A percentile compares a stretch with the other conserved stretches of the same genome.
phyloP scores from a whole-genome alignment of 2,888 invertebrate species.

The Gastracanthus pulcherrimus region DNA sequence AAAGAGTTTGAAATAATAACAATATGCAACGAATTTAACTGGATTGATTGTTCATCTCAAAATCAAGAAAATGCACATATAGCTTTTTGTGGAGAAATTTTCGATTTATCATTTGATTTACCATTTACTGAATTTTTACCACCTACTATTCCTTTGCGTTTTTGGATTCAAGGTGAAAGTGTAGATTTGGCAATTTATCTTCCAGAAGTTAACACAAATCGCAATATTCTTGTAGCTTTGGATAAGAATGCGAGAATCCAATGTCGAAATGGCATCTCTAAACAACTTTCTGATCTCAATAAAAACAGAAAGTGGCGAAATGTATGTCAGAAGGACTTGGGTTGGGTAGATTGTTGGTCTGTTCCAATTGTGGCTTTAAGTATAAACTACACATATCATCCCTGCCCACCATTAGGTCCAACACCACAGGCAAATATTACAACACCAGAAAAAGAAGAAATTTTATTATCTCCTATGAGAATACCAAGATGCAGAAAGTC shows the following conservation, averaged over 20 bases:
- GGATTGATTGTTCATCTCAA: slow-evolving; percentile 98
- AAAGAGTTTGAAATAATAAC: slow-evolving; percentile 98
- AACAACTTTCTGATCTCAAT: slow-evolving; percentile 79
- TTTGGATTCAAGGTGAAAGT: slow-evolving; percentile 97
- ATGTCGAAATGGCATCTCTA: slow-evolving; percentile 85
- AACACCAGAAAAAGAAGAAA: slow-evolving; percentile 96
- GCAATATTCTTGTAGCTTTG: slow-evolving; percentile 89
- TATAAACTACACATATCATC: slow-evolving; percentile 94
- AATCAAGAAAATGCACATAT: slow-evolving; percentile 97
- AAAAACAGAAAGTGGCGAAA: slow-evolving; percentile 87
- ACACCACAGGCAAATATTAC: slow-evolving; percentile 94
- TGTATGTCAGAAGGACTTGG: slow-evolving; percentile 84
- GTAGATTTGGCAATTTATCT: slow-evolving; percentile 93
- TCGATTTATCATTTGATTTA: slow-evolving; percentile 95
- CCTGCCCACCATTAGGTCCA: slow-evolving; percentile 92
- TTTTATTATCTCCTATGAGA: slow-evolving; percentile 93
- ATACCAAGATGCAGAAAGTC: slow-evolving; percentile 89
- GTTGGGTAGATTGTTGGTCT: slow-evolving; percentile 98
- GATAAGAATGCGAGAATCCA: slow-evolving; percentile 93
- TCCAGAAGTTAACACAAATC: slow-evolving; percentile 94
- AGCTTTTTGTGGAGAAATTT: slow-evolving; percentile 95
- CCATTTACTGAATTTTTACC: slow-evolving; percentile 97
- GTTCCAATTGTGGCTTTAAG: slow-evolving; percentile 96
- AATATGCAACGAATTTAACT: slow-evolving; percentile 97
- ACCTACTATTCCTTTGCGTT: slow-evolving; percentile 90